A percentile compares a stretch with the other conserved stretches of the same genome.
phyloP scores from a whole-genome alignment of 2,797 vertebrate species.

The Apogon hyalosoma region DNA sequence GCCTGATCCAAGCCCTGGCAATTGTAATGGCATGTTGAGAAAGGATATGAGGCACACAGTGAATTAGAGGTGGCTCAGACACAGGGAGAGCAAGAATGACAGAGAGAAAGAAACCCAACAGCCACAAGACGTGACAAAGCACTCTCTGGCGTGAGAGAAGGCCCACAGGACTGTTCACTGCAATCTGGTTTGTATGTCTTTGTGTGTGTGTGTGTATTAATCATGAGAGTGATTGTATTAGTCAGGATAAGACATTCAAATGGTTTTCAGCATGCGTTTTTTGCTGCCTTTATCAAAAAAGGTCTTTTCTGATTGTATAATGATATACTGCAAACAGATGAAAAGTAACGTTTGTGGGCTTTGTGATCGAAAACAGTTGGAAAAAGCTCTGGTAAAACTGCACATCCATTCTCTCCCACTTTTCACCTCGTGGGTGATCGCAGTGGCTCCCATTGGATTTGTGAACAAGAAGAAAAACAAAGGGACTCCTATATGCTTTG shows the following conservation, averaged over 20 bases:
- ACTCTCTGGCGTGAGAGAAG: slow-evolving; percentile 68
- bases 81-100: slow-evolving; percentile 49
- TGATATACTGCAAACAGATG: not conserved
- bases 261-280: slow-evolving; percentile 38
- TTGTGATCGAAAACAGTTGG: not conserved
- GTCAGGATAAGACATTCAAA: slow-evolving; percentile 36
- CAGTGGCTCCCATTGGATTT: too few relatives aligned
- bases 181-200: slow-evolving; percentile 57
- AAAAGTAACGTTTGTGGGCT: not conserved
- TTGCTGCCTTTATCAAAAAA: slow-evolving; percentile 22
- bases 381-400: not conserved
- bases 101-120: slow-evolving; percentile 53
- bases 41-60: slow-evolving; percentile 63
- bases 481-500: too few relatives aligned
- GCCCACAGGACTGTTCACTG: slow-evolving; percentile 53
- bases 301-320: not conserved
- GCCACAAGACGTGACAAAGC: slow-evolving; percentile 76
- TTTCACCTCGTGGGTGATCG: not conserved
- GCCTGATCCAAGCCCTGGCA: slow-evolving; percentile 57
- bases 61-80: slow-evolving; percentile 62
- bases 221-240: slow-evolving; percentile 46
- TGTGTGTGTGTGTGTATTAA: slow-evolving; percentile 45
- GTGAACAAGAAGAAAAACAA: too few relatives aligned
- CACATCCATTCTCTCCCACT: not conserved
- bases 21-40: slow-evolving; percentile 59